These are phyloP conservation scores for Galerucella pusilla DNA, from an alignment of 2,888 invertebrate genomes.

Conservation along the genomic window DNA sequence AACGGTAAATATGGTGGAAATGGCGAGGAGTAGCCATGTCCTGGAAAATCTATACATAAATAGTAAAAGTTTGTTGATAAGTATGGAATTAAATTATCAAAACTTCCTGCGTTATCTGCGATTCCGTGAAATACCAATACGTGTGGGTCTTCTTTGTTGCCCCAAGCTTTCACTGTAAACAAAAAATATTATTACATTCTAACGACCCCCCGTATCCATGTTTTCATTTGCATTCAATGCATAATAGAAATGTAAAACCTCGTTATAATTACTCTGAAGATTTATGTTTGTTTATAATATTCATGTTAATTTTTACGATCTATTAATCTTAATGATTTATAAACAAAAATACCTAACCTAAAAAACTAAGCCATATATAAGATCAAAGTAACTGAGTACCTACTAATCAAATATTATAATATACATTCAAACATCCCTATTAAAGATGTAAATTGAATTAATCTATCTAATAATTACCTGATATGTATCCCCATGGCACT, in stretches of 20 bases:
- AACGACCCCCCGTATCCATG: background rate
- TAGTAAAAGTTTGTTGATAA: conserved; percentile 66
- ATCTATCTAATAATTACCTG: conserved; percentile 28
- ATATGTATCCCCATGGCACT: conserved; percentile 43
- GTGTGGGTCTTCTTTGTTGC: conserved; percentile 67
- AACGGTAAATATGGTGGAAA: conserved; percentile 63
- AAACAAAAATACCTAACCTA: too few relatives aligned
- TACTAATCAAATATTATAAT: too few relatives aligned
- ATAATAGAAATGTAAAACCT: background rate
- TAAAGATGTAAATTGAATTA: background rate
- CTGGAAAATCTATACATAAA: conserved; percentile 70
- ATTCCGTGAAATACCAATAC: conserved; percentile 71
- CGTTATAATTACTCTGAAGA: background rate
- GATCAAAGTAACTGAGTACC: too few relatives aligned
- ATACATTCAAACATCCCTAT: too few relatives aligned
- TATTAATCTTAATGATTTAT: background rate
- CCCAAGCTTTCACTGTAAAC: conserved; percentile 72
- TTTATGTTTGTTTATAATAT: background rate
- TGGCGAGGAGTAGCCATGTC: conserved; percentile 71
- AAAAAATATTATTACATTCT: conserved; percentile 1
- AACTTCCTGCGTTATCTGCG: conserved; percentile 71
- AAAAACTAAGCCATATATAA: too few relatives aligned
- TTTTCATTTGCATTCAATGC: background rate
- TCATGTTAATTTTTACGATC: background rate
- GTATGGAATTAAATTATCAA: conserved; percentile 69